Conservation (phyloP, 2,113 vertebrate genomes). For the Alosa alosa region DNA sequence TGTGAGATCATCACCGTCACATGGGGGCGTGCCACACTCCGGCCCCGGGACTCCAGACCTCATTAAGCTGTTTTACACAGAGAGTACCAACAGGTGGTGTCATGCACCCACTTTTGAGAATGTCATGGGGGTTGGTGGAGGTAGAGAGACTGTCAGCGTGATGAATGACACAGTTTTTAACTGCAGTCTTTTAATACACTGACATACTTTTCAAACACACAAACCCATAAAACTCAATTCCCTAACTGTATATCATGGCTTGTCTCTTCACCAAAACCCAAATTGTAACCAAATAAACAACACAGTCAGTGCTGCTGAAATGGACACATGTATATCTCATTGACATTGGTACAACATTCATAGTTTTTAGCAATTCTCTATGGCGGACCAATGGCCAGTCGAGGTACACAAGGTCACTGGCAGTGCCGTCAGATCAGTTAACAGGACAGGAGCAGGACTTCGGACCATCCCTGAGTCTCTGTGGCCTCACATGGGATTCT, state of each 20-base stretch:
- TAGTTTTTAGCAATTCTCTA: not conserved
- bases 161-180: not conserved
- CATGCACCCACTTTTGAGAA: conserved; percentile 23
- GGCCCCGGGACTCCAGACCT: not conserved
- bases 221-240: not conserved
- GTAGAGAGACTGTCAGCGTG: not conserved
- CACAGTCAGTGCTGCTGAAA: not conserved
- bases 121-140: not conserved
- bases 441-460: not conserved
- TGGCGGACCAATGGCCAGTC: not conserved
- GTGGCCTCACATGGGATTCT: conserved; percentile 28
- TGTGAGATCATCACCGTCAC: conserved; percentile 25
- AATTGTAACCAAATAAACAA: not conserved
- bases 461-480: not conserved
- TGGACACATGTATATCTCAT: not conserved
- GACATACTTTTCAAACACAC: conserved; percentile 14
- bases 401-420: not conserved
- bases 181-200: not conserved
- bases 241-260: not conserved
- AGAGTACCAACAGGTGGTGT: conserved; percentile 54
- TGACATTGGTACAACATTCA: not conserved
- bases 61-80: not conserved
- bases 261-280: not conserved
- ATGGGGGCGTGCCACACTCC: not conserved
- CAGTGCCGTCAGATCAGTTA: not conserved